phyloP scores from a whole-genome alignment of 1,140 invertebrate genomes.

The Probaryconus sp. region DNA sequence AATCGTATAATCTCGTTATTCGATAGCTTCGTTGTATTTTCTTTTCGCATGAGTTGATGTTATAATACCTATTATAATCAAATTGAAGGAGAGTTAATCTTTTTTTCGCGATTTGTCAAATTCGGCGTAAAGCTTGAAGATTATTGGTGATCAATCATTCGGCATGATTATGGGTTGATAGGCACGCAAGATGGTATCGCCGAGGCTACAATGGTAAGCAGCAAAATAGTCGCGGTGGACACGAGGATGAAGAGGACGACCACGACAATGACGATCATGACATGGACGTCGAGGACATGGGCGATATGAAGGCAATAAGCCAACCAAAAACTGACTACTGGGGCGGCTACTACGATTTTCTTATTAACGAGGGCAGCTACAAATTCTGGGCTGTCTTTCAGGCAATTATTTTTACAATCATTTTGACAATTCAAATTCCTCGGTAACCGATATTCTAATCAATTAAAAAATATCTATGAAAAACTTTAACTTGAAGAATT shows the following conservation, averaged over 20 bases:
- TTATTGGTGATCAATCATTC: background rate
- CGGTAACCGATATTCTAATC: too few species aligned
- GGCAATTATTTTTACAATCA: constrained; percentile 71
- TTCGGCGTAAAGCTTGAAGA: too few species aligned
- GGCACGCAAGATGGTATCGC: constrained; percentile 65
- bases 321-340: constrained; percentile 82
- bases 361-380: constrained; percentile 90
- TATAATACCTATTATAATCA: too few species aligned
- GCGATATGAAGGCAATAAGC: constrained; percentile 69
- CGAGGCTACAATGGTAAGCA: constrained; percentile 54
- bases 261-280: constrained; percentile 63
- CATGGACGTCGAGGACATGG: constrained; percentile 63
- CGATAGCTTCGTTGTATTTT: too few species aligned
- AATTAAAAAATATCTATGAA: too few species aligned
- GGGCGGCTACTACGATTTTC: constrained; percentile 88
- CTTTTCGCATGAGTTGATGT: too few species aligned
- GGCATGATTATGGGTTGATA: constrained; percentile 42
- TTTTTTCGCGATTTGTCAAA: background rate
- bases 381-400: constrained; percentile 92
- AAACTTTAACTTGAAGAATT: too few species aligned
- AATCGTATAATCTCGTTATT: too few species aligned
- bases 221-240: constrained; percentile 27
- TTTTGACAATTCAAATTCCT: too few species aligned
- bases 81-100: too few species aligned
- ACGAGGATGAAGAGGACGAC: constrained; percentile 53